Conservation (phyloP, 2,797 vertebrate genomes). For the Pipistrellus pygmaeus region DNA sequence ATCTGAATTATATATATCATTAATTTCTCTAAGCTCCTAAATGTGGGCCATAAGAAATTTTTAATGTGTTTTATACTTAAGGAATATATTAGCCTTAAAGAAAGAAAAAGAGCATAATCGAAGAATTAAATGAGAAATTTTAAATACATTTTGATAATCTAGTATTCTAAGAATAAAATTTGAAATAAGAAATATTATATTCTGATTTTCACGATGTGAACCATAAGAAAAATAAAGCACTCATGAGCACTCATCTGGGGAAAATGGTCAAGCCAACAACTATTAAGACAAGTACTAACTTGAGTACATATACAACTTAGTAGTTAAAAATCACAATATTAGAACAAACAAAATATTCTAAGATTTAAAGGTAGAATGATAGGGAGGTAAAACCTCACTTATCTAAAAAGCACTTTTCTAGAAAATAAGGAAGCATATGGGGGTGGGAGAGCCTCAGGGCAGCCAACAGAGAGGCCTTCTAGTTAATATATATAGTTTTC, state of each 20-base stretch:
- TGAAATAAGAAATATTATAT: constrained; percentile 61
- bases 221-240: constrained; percentile 52
- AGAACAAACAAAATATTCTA: constrained; percentile 55
- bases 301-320: constrained; percentile 6
- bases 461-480: constrained; percentile 42
- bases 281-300: constrained; percentile 54
- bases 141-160: constrained; percentile 63
- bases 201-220: constrained; percentile 63
- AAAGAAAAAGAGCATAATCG: background rate
- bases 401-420: constrained; percentile 67
- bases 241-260: background rate
- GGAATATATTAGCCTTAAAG: constrained; percentile 18
- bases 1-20: constrained; percentile 6
- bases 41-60: constrained; percentile 28
- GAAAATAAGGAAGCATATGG: constrained; percentile 46
- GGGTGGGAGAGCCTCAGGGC: background rate
- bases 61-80: constrained; percentile 54
- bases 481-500: constrained; percentile 37
- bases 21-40: constrained; percentile 28
- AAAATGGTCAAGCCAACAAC: constrained; percentile 42
- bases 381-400: constrained; percentile 71
- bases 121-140: constrained; percentile 59
- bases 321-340: constrained; percentile 56
- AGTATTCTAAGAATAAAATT: constrained; percentile 59
- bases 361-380: constrained; percentile 12